phyloP scores from a whole-genome alignment of 2,888 invertebrate species.

The Agrochola lychnidis region DNA sequence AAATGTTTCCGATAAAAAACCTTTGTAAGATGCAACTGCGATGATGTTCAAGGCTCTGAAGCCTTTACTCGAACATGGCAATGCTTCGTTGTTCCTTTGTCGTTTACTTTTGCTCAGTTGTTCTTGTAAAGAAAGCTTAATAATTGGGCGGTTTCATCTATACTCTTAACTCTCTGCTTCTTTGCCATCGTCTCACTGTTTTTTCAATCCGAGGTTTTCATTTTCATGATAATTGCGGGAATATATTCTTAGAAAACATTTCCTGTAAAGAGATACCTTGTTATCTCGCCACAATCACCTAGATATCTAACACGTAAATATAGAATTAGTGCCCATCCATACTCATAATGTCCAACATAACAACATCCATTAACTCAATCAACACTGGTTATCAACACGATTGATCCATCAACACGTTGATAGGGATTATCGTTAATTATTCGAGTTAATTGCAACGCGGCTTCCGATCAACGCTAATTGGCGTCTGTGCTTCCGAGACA shows the following conservation, averaged over 20 bases:
- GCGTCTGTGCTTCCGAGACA: slow-evolving; percentile 83
- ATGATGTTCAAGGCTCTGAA: background rate
- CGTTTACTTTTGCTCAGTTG: background rate
- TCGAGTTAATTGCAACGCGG: slow-evolving; percentile 81
- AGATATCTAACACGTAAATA: background rate
- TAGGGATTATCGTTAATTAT: slow-evolving; percentile 77
- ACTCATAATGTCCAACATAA: background rate
- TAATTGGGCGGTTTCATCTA: background rate
- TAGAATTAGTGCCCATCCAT: background rate
- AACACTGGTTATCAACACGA: slow-evolving; percentile 54
- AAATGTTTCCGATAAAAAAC: background rate
- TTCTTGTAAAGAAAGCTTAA: background rate
- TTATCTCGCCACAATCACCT: too few relatives aligned
- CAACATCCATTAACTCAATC: slow-evolving; percentile 11
- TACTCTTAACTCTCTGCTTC: background rate
- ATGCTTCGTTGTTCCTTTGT: background rate
- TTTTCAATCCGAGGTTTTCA: background rate
- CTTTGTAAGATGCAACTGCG: background rate
- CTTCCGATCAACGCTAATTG: slow-evolving; percentile 87
- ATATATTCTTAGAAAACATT: background rate
- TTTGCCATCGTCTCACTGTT: background rate
- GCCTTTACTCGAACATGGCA: background rate
- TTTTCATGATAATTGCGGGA: background rate
- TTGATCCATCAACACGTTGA: slow-evolving; percentile 57
- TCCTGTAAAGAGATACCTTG: background rate